Percentiles rank a stretch among this genome's conserved stretches.
These are phyloP conservation scores for Hemaris fuciformis DNA, from an alignment of 2,888 invertebrate species.

Conservation along the genomic window DNA sequence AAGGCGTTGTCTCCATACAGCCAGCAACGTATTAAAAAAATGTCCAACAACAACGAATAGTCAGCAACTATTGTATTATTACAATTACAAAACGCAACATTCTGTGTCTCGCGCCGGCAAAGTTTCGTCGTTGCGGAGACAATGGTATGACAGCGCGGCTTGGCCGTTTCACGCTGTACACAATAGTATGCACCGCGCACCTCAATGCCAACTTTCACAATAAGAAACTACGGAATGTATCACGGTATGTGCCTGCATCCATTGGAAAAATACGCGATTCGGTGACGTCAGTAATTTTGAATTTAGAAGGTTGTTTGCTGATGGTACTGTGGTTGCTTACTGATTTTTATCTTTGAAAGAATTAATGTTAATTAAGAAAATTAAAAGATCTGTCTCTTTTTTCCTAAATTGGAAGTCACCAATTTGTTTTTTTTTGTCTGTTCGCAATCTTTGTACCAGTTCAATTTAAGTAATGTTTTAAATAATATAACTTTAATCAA, in stretches of 20 bases:
- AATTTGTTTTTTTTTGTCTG: too few species aligned
- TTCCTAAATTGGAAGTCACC: too few species aligned
- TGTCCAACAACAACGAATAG: not conserved
- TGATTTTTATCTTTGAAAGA: too few species aligned
- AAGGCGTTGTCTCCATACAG: too few species aligned
- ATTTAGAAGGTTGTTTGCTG: too few species aligned
- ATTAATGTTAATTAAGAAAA: too few species aligned
- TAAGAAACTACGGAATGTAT: conserved; percentile 11
- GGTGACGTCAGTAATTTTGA: not conserved
- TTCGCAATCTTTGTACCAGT: too few species aligned
- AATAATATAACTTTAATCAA: too few species aligned
- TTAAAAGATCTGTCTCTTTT: too few species aligned
- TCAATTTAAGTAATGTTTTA: too few species aligned
- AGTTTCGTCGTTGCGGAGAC: conserved; percentile 23
- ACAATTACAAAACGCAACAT: not conserved
- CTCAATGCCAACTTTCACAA: conserved; percentile 34
- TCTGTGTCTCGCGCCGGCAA: conserved; percentile 18
- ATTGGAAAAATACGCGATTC: not conserved
- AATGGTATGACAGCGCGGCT: conserved; percentile 35
- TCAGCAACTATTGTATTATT: not conserved
- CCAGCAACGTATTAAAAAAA: too few species aligned
- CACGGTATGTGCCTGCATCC: not conserved
- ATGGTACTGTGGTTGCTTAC: too few species aligned
- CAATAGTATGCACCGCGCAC: conserved; percentile 27
- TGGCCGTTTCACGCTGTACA: conserved; percentile 27